A percentile compares a stretch with the other conserved stretches of the same genome.
These are phyloP conservation scores for Empidonax alnorum DNA, from an alignment of 2,113 vertebrate genomes.

Conservation along the genomic window DNA sequence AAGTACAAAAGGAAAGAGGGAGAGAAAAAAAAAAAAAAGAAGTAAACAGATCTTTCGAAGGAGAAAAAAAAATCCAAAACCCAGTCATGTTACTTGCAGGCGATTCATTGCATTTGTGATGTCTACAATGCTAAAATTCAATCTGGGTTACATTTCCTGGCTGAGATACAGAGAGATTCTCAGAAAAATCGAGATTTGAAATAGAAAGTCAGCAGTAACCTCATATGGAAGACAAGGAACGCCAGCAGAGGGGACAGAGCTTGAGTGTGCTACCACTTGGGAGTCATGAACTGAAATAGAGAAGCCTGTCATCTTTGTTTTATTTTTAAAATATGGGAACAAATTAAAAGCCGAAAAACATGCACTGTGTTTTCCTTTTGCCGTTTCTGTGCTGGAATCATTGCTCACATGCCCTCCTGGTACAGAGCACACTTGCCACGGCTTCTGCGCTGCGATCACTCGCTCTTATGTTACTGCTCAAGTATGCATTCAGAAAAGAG, in stretches of 20 bases:
- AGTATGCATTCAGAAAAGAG: conserved; percentile 50
- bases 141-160: neutral
- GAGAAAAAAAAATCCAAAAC: neutral
- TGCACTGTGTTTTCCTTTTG: neutral
- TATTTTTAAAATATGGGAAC: neutral
- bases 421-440: conserved; percentile 14
- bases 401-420: neutral
- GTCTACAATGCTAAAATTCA: neutral
- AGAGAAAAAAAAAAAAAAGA: neutral
- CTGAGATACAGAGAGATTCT: conserved; percentile 5
- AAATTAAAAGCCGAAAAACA: neutral
- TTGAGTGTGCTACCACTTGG: neutral
- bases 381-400: neutral
- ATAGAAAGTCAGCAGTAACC: conserved; percentile 22
- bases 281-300: neutral
- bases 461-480: conserved; percentile 57
- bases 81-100: neutral
- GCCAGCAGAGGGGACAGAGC: conserved; percentile 5
- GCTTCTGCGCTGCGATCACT: neutral
- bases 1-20: neutral
- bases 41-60: neutral
- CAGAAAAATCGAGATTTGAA: conserved; percentile 11
- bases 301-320: neutral
- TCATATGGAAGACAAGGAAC: neutral
- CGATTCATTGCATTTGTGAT: neutral